phyloP scores from a whole-genome alignment of 2,888 invertebrate genomes.

The Leucophora obtusa region DNA sequence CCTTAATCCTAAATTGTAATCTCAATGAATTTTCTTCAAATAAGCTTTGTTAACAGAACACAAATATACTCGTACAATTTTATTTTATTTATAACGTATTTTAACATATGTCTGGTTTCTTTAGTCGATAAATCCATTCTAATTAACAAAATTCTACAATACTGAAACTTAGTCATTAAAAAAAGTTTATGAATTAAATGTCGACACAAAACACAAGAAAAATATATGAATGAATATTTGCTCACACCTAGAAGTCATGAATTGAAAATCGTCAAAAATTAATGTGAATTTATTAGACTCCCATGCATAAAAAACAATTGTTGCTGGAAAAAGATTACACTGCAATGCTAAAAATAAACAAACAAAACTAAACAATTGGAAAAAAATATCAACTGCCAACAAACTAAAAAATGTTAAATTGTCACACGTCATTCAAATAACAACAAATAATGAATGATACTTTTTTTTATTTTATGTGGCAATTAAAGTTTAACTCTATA shows the following conservation, averaged over 20 bases:
- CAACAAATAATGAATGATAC: slow-evolving; percentile 48
- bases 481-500: slow-evolving; percentile 40
- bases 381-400: slow-evolving; percentile 43
- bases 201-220: not conserved
- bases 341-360: slow-evolving; percentile 21
- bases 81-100: no score
- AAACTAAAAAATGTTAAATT: slow-evolving; percentile 61
- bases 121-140: no score
- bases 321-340: slow-evolving; percentile 14
- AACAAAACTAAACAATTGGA: slow-evolving; percentile 29
- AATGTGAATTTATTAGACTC: slow-evolving; percentile 19
- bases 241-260: slow-evolving; percentile 37
- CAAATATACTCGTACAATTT: no score
- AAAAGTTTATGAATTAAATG: not conserved
- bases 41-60: no score
- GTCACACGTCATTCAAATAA: slow-evolving; percentile 62
- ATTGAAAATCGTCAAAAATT: slow-evolving; percentile 17
- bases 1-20: no score
- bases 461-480: slow-evolving; percentile 45
- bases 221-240: slow-evolving; percentile 29
- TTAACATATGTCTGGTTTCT: no score
- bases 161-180: not conserved
- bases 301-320: slow-evolving; percentile 32
- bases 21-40: no score
- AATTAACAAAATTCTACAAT: no score